A percentile compares a stretch with the other conserved stretches of the same genome.
phyloP scores from a whole-genome alignment of 2,888 invertebrate species.

The Tineola bisselliella region DNA sequence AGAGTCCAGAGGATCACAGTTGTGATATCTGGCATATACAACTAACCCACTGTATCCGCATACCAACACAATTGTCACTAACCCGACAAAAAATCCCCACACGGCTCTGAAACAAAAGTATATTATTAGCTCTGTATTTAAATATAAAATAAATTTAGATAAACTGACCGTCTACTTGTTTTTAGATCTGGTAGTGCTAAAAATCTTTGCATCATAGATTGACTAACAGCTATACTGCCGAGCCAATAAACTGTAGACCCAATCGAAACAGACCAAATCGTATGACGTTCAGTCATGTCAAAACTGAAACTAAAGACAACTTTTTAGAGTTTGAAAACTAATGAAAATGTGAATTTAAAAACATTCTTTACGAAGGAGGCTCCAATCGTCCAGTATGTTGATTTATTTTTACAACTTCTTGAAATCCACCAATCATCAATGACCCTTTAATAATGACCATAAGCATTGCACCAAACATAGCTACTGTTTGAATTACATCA shows the following conservation, averaged over 20 bases:
- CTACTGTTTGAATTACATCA: conserved; percentile 74
- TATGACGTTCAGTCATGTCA: conserved; percentile 77
- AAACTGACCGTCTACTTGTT: conserved; percentile 65
- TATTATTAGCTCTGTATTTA: neutral
- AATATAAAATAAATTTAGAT: neutral
- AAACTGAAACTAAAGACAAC: conserved; percentile 62
- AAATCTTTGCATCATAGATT: conserved; percentile 83
- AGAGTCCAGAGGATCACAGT: conserved; percentile 79
- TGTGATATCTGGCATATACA: conserved; percentile 76
- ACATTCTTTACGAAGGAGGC: conserved; percentile 60
- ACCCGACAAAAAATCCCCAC: conserved; percentile 74
- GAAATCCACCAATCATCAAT: conserved; percentile 70
- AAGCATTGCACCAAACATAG: conserved; percentile 76
- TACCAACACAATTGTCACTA: conserved; percentile 71
- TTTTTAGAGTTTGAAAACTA: neutral
- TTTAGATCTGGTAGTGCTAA: conserved; percentile 73
- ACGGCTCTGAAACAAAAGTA: conserved; percentile 67
- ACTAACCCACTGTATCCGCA: conserved; percentile 79
- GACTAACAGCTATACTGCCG: conserved; percentile 77
- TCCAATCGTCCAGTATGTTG: conserved; percentile 70
- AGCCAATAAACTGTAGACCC: conserved; percentile 80
- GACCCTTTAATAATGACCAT: conserved; percentile 73
- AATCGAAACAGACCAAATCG: conserved; percentile 75
- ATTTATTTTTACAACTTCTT: conserved; percentile 66
- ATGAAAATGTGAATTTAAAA: conserved; percentile 10